Evolutionary conservation across 2,797 vertebrate genomes (phyloP), one percentile per base, ranked within the genome.

Genomic region (Lateolabrax maculatus): DNA sequence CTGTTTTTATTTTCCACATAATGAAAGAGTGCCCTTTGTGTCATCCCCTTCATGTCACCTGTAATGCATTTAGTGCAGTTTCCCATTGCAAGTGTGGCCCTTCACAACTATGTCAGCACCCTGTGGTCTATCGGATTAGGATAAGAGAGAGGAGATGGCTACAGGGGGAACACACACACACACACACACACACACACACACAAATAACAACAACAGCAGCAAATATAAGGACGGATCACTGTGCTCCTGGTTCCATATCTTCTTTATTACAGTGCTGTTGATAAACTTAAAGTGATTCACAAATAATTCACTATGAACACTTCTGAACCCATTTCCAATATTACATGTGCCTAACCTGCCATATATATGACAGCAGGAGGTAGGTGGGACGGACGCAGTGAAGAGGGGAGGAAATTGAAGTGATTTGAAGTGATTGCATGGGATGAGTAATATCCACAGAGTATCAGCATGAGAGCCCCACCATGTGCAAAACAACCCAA

Each of bases 401-500:
- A 81, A 83, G 84, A 53, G 67, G 57, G 46, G 29, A 89, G 90
- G 83, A 94, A 89, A 93, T 92, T 92, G 87, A 86, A 90, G 84
- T 36, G 87, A 94, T 92, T 92, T 93, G 84, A 77, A 41, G 53
- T 90, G 84, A 93, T 87, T 90, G 86, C 75, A 87, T 60, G 84
- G 80, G 87, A 80, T 85, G 86, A 83, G 81, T 51, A 74, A 71
- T 52, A 85, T 87, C 88, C 86, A 88, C 85, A 67, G 73, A 90
- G 83, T 90, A 83, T 90, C 91, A 93, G 89, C 88, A 88, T 89
- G 93, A 94, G 85, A 92, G 82, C 79, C 81, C 71, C 85, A 61
- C 89, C 87, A 93, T 89, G 90, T 87, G 93, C 91, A 94, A 95
- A 95, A 93, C 94, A 94, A 95, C 91, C 84, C 92, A 95, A 94